Evolutionary conservation across 2,888 invertebrate genomes (phyloP).

Genomic region (Nemurella pictetii): DNA sequence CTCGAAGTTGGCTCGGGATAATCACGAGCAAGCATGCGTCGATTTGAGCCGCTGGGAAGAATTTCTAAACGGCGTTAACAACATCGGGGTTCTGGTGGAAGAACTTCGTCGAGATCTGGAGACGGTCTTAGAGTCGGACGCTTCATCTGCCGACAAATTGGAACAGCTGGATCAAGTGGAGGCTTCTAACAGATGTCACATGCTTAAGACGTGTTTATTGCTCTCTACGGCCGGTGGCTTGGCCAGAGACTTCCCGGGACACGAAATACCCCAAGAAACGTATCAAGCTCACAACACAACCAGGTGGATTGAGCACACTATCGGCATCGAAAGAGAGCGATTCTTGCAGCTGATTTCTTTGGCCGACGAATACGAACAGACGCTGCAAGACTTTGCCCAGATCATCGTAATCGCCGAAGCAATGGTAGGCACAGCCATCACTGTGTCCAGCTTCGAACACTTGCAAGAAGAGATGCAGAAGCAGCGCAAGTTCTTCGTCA

Average conservation of each 20-base stretch:
- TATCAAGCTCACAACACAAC: conserved; percentile 68
- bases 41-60: conserved; percentile 71
- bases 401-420: conserved; percentile 84
- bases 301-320: conserved; percentile 66
- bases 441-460: conserved; percentile 73
- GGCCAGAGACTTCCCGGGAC: conserved; percentile 69
- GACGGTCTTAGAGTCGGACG: conserved; percentile 63
- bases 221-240: conserved; percentile 65
- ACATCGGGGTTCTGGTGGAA: conserved; percentile 58
- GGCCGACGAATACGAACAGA: conserved; percentile 86
- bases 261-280: conserved; percentile 68
- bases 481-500: conserved; percentile 86
- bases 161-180: conserved; percentile 72
- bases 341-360: conserved; percentile 73
- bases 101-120: conserved; percentile 57
- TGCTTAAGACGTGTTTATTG: conserved; percentile 63
- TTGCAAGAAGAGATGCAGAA: conserved; percentile 89
- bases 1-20: conserved; percentile 65
- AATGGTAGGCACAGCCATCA: conserved; percentile 74
- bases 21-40: conserved; percentile 60
- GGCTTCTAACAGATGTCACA: conserved; percentile 63
- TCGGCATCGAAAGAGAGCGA: conserved; percentile 73
- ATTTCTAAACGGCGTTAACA: conserved; percentile 66
- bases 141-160: conserved; percentile 68
- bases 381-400: conserved; percentile 81